Percentiles rank a stretch among this genome's conserved stretches.
Conservation (phyloP, 2,888 invertebrate genomes). For the Corythucha ciliata region DNA sequence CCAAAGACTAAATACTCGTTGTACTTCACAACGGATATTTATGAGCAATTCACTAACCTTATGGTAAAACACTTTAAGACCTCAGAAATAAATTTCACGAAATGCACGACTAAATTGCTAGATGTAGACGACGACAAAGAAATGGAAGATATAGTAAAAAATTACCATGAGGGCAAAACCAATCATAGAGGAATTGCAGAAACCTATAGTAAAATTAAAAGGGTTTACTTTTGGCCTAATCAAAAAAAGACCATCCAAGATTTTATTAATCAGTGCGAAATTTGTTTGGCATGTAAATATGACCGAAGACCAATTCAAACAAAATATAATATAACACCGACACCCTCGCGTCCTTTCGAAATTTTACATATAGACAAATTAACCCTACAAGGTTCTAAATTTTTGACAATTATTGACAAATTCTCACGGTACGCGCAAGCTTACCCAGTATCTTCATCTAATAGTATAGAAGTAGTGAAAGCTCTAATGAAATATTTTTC, state of each 20-base stretch:
- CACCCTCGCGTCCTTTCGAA: constrained; percentile 19
- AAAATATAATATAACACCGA: constrained; percentile 20
- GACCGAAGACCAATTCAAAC: constrained; percentile 8
- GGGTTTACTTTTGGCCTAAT: constrained; percentile 36
- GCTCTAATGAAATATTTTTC: constrained; percentile 10
- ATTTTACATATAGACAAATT: constrained; percentile 16
- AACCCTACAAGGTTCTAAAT: constrained; percentile 12
- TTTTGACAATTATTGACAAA: constrained; percentile 20
- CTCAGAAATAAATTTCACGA: constrained; percentile 5
- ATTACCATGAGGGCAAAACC: constrained; percentile 17
- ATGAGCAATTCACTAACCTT: not conserved
- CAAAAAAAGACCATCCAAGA: constrained; percentile 30
- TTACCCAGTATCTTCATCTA: constrained; percentile 9
- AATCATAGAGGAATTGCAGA: constrained; percentile 15
- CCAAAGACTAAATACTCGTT: constrained; percentile 14
- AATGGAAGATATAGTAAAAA: not conserved
- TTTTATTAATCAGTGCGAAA: constrained; percentile 33
- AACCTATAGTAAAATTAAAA: constrained; percentile 1
- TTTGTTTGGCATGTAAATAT: constrained; percentile 29
- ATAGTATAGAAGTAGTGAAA: constrained; percentile 16
- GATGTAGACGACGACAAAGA: not conserved
- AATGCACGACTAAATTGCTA: not conserved
- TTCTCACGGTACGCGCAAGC: constrained; percentile 22
- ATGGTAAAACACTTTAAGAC: not conserved
- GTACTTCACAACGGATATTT: not conserved